phyloP scores from a whole-genome alignment of 1,140 invertebrate species.

The Drosophila azteca region DNA sequence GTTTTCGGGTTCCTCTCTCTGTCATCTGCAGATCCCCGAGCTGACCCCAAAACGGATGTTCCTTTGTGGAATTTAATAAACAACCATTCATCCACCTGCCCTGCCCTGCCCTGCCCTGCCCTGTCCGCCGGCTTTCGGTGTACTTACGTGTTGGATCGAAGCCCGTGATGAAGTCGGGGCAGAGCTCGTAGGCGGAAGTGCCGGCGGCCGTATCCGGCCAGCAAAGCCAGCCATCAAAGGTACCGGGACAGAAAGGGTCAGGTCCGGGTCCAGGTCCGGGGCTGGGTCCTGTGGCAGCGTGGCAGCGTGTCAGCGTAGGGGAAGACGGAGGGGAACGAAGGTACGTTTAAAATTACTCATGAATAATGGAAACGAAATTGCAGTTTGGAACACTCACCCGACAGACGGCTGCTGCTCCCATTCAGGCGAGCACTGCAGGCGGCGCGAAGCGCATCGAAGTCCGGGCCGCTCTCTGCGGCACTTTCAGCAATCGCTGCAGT shows the following conservation, averaged over 20 bases:
- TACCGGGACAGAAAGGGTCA: constrained; percentile 88
- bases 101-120: not conserved
- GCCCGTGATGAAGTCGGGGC: constrained; percentile 91
- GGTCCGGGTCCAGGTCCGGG: constrained; percentile 46
- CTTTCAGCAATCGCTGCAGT: constrained; percentile 47
- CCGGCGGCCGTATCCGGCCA: constrained; percentile 93
- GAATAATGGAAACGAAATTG: constrained; percentile 37
- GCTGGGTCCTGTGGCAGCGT: constrained; percentile 2
- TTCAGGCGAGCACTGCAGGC: constrained; percentile 57
- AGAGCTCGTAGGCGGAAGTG: constrained; percentile 87
- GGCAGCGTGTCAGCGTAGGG: no score
- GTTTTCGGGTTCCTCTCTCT: constrained; percentile 9
- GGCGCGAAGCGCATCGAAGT: constrained; percentile 60
- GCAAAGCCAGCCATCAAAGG: constrained; percentile 94
- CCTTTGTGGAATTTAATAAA: constrained; percentile 59
- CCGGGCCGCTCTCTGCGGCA: constrained; percentile 57
- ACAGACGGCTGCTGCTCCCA: constrained; percentile 45
- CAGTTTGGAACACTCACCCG: constrained; percentile 36
- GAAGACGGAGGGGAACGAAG: constrained; percentile 5
- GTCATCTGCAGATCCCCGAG: constrained; percentile 43
- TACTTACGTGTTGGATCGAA: constrained; percentile 87
- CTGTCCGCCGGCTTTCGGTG: constrained; percentile 1
- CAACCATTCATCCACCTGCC: constrained; percentile 18
- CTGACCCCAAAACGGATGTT: constrained; percentile 44
- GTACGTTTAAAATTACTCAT: constrained; percentile 46